A percentile compares a stretch with the other conserved stretches of the same genome.
Conservation (phyloP, 2,888 invertebrate genomes). For the Nemotelus nigrinus region DNA sequence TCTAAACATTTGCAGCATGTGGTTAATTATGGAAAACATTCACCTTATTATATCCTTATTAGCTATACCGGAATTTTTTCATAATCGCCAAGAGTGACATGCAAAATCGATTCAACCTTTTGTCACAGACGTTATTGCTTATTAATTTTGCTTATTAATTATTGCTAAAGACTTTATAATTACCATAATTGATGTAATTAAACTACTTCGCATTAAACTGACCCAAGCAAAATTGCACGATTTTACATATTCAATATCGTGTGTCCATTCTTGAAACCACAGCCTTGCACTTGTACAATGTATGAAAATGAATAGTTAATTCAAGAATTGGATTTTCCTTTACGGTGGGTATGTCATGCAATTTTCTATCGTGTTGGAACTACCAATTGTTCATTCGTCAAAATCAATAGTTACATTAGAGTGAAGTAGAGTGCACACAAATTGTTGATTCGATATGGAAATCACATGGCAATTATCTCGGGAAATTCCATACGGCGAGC, state of each 20-base stretch:
- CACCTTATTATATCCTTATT: constrained; percentile 30
- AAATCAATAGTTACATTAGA: constrained; percentile 8
- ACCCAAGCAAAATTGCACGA: too few species aligned
- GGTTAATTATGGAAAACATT: constrained; percentile 32
- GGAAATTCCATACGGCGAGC: neutral
- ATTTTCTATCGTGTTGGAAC: constrained; percentile 10
- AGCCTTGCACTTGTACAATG: too few species aligned
- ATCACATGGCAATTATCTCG: neutral
- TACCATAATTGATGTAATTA: too few species aligned
- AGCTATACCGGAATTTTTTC: constrained; percentile 1
- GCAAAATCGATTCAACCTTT: too few species aligned
- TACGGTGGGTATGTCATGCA: constrained; percentile 5
- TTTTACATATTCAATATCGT: too few species aligned
- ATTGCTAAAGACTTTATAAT: too few species aligned
- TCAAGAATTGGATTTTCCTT: constrained; percentile 7
- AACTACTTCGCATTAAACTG: too few species aligned
- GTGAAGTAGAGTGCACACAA: constrained; percentile 3
- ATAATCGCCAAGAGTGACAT: neutral
- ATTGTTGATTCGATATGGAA: constrained; percentile 10
- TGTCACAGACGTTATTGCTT: too few species aligned
- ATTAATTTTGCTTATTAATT: too few species aligned
- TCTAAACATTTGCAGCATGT: constrained; percentile 36
- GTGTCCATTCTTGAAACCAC: too few species aligned
- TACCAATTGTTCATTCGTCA: constrained; percentile 1
- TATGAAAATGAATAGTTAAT: too few species aligned